Evolutionary conservation across 2,888 invertebrate species (phyloP).

Genomic region (Tineola bisselliella): DNA sequence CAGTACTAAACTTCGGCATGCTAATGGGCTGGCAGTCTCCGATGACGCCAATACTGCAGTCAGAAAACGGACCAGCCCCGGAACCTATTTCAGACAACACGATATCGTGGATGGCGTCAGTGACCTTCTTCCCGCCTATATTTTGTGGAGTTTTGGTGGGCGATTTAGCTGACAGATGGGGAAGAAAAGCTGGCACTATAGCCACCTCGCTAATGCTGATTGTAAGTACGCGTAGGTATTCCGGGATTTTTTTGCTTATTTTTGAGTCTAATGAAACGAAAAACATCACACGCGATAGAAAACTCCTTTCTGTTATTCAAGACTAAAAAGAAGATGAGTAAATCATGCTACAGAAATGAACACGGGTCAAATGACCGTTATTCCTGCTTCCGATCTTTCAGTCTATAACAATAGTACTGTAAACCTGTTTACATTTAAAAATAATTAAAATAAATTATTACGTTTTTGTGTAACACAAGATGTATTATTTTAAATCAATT

Average conservation of each 20-base stretch:
- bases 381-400: too few species aligned
- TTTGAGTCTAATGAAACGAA: too few species aligned
- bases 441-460: neutral
- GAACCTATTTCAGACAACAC: constrained; percentile 56
- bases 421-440: neutral
- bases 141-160: constrained; percentile 65
- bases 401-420: too few species aligned
- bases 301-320: too few species aligned
- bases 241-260: neutral
- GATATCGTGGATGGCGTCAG: constrained; percentile 67
- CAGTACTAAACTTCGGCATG: constrained; percentile 66
- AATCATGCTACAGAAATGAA: too few species aligned
- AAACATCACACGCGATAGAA: too few species aligned
- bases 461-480: neutral
- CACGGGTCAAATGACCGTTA: too few species aligned
- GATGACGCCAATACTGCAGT: constrained; percentile 60
- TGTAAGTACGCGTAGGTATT: constrained; percentile 33
- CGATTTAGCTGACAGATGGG: constrained; percentile 59
- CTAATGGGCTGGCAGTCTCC: constrained; percentile 70
- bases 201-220: constrained; percentile 65
- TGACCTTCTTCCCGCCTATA: constrained; percentile 65
- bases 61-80: constrained; percentile 51
- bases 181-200: constrained; percentile 62
- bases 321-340: too few species aligned
- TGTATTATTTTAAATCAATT: too few species aligned